A percentile compares a stretch with the other conserved stretches of the same genome.
Evolutionary conservation across 2,797 vertebrate species (phyloP).

Genomic region (Podarcis lilfordi): DNA sequence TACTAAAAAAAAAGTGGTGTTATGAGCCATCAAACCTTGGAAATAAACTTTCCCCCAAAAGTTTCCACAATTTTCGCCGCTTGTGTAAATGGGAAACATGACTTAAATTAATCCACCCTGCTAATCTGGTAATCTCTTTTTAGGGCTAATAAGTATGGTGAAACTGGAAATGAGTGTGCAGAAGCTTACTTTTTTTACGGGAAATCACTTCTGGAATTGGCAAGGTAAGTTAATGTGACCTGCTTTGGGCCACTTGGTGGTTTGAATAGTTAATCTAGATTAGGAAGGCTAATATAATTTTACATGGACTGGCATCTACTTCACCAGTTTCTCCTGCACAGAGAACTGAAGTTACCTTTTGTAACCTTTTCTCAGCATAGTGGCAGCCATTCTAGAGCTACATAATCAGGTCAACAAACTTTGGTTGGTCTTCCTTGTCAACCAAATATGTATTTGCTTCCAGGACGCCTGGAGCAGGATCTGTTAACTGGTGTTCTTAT

Average conservation of each 20-base stretch:
- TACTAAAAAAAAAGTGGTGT: too few species aligned
- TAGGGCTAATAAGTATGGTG: constrained; percentile 92
- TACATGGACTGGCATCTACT: neutral
- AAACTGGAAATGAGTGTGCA: constrained; percentile 96
- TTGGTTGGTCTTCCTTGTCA: neutral
- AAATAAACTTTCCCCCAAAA: too few species aligned
- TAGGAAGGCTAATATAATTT: neutral
- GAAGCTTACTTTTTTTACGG: constrained; percentile 97
- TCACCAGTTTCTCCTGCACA: neutral
- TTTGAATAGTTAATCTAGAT: neutral
- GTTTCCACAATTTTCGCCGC: too few species aligned
- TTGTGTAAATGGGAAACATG: too few species aligned
- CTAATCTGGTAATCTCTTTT: constrained; percentile 40
- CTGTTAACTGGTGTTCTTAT: neutral
- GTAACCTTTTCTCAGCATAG: neutral
- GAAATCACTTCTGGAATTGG: constrained; percentile 93
- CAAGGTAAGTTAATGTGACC: constrained; percentile 82
- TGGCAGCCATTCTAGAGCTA: neutral
- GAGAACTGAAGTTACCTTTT: neutral
- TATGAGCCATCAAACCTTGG: too few species aligned
- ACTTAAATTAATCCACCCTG: neutral
- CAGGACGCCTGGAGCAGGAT: neutral
- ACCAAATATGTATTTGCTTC: neutral
- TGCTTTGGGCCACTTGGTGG: neutral
- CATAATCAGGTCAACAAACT: neutral